Evolutionary conservation across 2,888 invertebrate genomes (phyloP).

Genomic region (Geotrupes spiniger): DNA sequence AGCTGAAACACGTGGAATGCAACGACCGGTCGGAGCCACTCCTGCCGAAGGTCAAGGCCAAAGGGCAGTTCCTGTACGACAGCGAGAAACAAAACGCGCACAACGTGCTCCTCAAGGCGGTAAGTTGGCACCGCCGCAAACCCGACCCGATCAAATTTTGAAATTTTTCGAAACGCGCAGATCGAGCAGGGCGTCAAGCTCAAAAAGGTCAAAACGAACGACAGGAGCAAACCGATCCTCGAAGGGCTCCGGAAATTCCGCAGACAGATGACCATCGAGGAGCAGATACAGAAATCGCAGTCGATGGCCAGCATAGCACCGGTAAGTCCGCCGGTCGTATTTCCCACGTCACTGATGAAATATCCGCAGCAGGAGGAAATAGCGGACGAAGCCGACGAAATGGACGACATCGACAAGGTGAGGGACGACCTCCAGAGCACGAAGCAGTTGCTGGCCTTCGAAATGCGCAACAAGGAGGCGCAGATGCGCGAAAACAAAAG

Average conservation of each 20-base stretch:
- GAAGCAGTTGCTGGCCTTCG: constrained; percentile 85
- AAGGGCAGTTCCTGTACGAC: constrained; percentile 81
- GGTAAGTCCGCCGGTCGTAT: constrained; percentile 43
- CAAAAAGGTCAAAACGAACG: constrained; percentile 76
- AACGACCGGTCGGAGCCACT: constrained; percentile 71
- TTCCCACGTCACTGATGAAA: constrained; percentile 2
- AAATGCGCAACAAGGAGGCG: constrained; percentile 80
- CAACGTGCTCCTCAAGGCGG: constrained; percentile 71
- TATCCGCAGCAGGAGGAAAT: constrained; percentile 39
- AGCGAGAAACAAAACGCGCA: constrained; percentile 80
- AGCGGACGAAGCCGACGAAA: constrained; percentile 69
- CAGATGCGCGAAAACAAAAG: constrained; percentile 78
- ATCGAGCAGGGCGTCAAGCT: constrained; percentile 75
- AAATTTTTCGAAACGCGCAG: constrained; percentile 42
- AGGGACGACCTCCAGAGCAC: constrained; percentile 89
- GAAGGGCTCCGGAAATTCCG: constrained; percentile 84
- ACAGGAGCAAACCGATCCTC: constrained; percentile 80
- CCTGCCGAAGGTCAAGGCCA: constrained; percentile 63
- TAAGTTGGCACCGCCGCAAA: constrained; percentile 22
- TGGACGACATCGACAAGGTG: constrained; percentile 88
- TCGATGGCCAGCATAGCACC: constrained; percentile 61
- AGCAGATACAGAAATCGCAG: constrained; percentile 81
- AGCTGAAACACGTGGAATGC: constrained; percentile 77
- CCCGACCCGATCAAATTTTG: not conserved
- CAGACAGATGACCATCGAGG: constrained; percentile 86